phyloP scores from a whole-genome alignment of 2,797 vertebrate genomes.

The Sciaenops ocellatus region DNA sequence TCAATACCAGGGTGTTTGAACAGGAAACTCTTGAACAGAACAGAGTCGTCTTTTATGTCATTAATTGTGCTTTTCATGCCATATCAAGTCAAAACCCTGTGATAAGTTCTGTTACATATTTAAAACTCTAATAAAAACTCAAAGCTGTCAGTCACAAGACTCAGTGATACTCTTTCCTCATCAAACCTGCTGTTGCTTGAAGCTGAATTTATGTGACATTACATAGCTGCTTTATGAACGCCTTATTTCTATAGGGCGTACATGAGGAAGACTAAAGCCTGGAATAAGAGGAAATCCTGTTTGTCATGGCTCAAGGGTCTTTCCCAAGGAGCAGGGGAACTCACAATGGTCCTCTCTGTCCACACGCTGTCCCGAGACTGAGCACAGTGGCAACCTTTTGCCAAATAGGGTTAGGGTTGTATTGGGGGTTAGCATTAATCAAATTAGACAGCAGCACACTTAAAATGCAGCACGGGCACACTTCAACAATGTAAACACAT shows the following conservation, averaged over 20 bases:
- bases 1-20: neutral
- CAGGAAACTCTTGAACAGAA: neutral
- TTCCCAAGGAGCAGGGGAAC: constrained; percentile 59
- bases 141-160: neutral
- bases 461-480: constrained; percentile 37
- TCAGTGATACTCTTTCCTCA: neutral
- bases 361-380: neutral
- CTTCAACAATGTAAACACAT: constrained; percentile 51
- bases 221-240: constrained; percentile 36
- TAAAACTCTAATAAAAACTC: neutral
- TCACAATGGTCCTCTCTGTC: constrained; percentile 75
- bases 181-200: neutral
- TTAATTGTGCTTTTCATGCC: neutral
- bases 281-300: constrained; percentile 76
- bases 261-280: constrained; percentile 42
- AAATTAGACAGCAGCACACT: constrained; percentile 42
- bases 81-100: neutral
- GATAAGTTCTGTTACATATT: neutral
- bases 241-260: constrained; percentile 26
- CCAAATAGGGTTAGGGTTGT: constrained; percentile 48
- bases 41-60: neutral
- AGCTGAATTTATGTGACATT: constrained; percentile 18
- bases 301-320: constrained; percentile 78
- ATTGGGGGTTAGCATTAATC: constrained; percentile 59
- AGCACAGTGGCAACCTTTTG: constrained; percentile 56